A percentile compares a stretch with the other conserved stretches of the same genome.
Evolutionary conservation across 2,888 invertebrate genomes (phyloP).

Genomic region (Noctua janthina): DNA sequence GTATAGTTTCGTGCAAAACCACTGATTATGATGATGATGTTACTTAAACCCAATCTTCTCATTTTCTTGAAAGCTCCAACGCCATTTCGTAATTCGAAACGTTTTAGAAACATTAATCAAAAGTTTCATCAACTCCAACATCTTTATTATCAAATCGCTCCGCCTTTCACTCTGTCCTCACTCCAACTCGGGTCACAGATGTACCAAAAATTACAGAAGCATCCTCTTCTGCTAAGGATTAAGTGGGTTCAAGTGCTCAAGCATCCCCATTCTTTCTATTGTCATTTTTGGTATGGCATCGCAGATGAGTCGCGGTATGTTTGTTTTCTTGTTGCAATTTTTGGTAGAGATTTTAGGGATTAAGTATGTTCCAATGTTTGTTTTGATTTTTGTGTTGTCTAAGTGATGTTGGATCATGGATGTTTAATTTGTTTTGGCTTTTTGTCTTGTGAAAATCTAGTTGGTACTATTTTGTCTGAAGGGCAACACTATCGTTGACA

Average conservation of each 20-base stretch:
- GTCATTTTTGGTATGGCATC: conserved; percentile 71
- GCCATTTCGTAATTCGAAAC: not conserved
- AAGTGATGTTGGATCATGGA: not conserved
- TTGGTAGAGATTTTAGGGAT: conserved; percentile 61
- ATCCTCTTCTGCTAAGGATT: conserved; percentile 76
- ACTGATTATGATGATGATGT: not conserved
- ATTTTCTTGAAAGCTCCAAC: too few species aligned
- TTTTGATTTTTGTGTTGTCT: conserved; percentile 44
- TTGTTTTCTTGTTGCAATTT: conserved; percentile 59
- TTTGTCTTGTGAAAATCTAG: not conserved
- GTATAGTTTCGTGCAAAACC: not conserved
- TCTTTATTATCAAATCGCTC: conserved; percentile 46
- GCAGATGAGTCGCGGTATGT: conserved; percentile 64
- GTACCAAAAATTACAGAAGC: conserved; percentile 82
- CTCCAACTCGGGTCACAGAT: conserved; percentile 75
- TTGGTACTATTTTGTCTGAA: not conserved
- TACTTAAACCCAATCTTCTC: not conserved
- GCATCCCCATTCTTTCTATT: conserved; percentile 70
- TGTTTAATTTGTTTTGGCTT: not conserved
- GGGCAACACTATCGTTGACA: too few species aligned
- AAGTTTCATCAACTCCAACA: conserved; percentile 4
- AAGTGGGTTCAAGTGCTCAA: conserved; percentile 77
- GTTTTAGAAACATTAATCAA: not conserved
- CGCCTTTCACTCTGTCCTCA: conserved; percentile 9
- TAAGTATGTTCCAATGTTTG: conserved; percentile 53